Evolutionary conservation across 2,888 invertebrate species (phyloP).

Genomic region (Phaedon cochleariae): DNA sequence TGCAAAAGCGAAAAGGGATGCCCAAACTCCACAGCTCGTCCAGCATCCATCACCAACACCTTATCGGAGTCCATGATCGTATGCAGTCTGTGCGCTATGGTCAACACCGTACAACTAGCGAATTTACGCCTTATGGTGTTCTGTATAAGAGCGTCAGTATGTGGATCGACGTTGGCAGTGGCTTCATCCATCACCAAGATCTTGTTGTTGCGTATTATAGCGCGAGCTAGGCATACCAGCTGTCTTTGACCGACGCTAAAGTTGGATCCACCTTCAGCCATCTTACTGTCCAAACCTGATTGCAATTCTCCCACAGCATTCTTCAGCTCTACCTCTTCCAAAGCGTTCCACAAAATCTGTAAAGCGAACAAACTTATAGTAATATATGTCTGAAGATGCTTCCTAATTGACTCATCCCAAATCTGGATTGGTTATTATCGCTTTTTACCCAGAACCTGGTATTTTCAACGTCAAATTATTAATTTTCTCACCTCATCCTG

Average conservation of each 20-base stretch:
- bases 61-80: conserved; percentile 88
- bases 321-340: conserved; percentile 83
- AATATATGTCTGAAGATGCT: no score
- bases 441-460: no score
- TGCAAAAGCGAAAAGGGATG: conserved; percentile 75
- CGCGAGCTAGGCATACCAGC: conserved; percentile 74
- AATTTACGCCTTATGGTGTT: conserved; percentile 79
- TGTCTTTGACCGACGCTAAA: conserved; percentile 68
- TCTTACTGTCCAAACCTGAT: conserved; percentile 71
- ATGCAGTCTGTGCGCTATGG: conserved; percentile 84
- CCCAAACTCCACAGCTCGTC: conserved; percentile 77
- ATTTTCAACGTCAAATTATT: background rate
- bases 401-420: background rate
- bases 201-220: conserved; percentile 63
- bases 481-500: conserved; percentile 71
- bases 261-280: conserved; percentile 74
- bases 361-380: no score
- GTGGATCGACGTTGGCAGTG: conserved; percentile 82
- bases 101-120: conserved; percentile 79
- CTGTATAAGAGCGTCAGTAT: conserved; percentile 81
- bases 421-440: background rate
- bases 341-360: conserved; percentile 76
- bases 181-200: conserved; percentile 70
- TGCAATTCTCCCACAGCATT: conserved; percentile 62
- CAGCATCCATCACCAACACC: conserved; percentile 82